Evolutionary conservation across 1,140 invertebrate species (phyloP).

Genomic region (Lepidurus arcticus): DNA sequence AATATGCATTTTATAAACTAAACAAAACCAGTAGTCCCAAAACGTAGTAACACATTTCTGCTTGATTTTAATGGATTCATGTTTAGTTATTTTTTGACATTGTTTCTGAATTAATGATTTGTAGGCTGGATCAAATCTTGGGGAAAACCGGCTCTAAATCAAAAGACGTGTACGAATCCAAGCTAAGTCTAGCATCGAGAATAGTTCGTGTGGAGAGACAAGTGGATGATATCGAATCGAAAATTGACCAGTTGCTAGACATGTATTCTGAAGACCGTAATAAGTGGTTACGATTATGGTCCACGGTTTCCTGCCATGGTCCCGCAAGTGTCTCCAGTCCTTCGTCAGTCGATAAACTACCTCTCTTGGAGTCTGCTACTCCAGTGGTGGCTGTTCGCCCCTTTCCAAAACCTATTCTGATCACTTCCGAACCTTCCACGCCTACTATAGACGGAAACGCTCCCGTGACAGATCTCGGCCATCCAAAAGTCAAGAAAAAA

Average conservation of each 20-base stretch:
- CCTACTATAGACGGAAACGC: conserved; percentile 44
- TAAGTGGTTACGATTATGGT: conserved; percentile 46
- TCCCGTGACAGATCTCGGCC: conserved; percentile 44
- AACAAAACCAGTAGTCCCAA: conserved; percentile 1
- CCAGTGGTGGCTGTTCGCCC: conserved; percentile 33
- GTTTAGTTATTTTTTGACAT: not conserved
- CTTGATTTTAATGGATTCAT: not conserved
- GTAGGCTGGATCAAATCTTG: conserved; percentile 86
- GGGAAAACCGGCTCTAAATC: conserved; percentile 88
- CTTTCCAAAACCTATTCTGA: conserved; percentile 58
- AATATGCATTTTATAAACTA: conserved; percentile 12
- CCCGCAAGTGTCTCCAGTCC: conserved; percentile 38
- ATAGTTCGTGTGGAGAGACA: conserved; percentile 93
- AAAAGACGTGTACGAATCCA: conserved; percentile 89
- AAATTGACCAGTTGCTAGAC: conserved; percentile 86
- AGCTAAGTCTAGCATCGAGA: conserved; percentile 83
- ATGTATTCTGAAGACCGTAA: conserved; percentile 85
- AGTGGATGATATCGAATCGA: conserved; percentile 87
- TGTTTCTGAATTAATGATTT: conserved; percentile 35
- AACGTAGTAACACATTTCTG: not conserved
- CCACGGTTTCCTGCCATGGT: conserved; percentile 44
- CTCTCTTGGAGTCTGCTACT: conserved; percentile 26
- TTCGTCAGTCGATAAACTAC: conserved; percentile 32
- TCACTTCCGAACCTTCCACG: conserved; percentile 72
- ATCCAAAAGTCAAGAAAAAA: conserved; percentile 63